Base-by-base conservation (phyloP, 2,888 invertebrate genomes). In the Eumerus sabulonum region DNA sequence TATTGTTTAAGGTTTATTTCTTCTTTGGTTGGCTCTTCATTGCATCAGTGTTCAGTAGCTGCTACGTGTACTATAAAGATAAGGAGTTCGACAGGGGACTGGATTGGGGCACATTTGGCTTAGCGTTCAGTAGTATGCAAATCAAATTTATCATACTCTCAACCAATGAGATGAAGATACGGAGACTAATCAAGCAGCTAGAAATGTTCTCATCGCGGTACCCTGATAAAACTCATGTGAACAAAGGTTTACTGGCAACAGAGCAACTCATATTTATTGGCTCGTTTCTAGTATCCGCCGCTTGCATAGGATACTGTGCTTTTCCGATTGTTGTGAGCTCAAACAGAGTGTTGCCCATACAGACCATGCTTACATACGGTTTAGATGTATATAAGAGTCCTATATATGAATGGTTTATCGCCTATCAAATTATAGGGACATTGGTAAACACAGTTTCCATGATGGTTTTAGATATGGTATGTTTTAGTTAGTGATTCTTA, bases 391-490 rank as follows among this genome's bases (percentile, higher is more conserved):
- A 50, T 13, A 11, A 57, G 44, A 74, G 68, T 13, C 74, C 74
- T 7, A 40, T 62, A 9, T 68, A 67, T 9, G 74, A 74, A 14
- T 13, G 48, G 7, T 74, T 45, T 9, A 51, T 50, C 9, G 5
- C 67, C 9, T 74, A 68, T 27, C 62, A 62, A 38, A 44, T 62
- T 4, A 2, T 74, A 5, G 74, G 74, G 38, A 57, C 62, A 4
- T 13, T 68, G 0, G 48, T 16, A 27, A 60, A 74, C 42, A 62
- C 67, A 17, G 50, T 74, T 3, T 56, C 68, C 51, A 48, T 54
- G 17, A 74, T 63, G 74, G 42, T 45, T 11, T 74, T 50, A 38
- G 74, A 74, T 50, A 74, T 74, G 74, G 68, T 74, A 57, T 56
- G 74, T 67, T 1, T 0, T 19, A 38, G 12, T 1, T n/a, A n/a